Conservation (phyloP, 2,113 vertebrate species). For the Lipophrys pholis region DNA sequence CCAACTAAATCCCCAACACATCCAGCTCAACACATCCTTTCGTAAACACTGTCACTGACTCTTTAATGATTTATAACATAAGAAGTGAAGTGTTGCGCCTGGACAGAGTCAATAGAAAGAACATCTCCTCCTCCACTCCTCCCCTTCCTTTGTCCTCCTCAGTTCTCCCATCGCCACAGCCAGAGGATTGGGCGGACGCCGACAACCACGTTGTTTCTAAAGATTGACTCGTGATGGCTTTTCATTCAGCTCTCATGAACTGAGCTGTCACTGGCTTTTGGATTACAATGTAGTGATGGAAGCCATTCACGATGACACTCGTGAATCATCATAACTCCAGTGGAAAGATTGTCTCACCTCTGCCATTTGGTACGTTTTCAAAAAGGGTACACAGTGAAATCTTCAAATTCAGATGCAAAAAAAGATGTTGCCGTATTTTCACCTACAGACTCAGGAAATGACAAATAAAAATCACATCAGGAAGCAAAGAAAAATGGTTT, state of each 20-base stretch:
- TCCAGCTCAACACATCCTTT: background rate
- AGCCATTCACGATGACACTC: background rate
- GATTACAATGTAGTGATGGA: background rate
- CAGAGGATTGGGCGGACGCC: background rate
- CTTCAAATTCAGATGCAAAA: no score
- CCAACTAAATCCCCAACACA: background rate
- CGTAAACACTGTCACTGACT: conserved; percentile 5
- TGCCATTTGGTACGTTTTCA: no score
- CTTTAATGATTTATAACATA: conserved; percentile 4
- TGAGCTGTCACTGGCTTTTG: background rate
- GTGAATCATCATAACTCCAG: no score
- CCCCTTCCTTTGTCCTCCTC: conserved; percentile 19
- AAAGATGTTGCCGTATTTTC: no score
- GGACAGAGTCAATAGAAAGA: conserved; percentile 32
- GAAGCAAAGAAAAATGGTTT: no score
- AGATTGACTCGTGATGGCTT: background rate
- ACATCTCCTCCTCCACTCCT: conserved; percentile 3
- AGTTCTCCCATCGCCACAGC: background rate
- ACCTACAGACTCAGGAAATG: no score
- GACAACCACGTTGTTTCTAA: background rate
- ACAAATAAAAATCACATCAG: no score
- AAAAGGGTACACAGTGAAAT: no score
- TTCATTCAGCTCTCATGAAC: background rate
- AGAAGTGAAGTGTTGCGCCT: conserved; percentile 12
- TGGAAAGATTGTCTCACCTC: no score